Percentiles rank a stretch among this genome's conserved stretches.
phyloP scores from a whole-genome alignment of 2,113 vertebrate genomes.

The Cryptotis parvus region DNA sequence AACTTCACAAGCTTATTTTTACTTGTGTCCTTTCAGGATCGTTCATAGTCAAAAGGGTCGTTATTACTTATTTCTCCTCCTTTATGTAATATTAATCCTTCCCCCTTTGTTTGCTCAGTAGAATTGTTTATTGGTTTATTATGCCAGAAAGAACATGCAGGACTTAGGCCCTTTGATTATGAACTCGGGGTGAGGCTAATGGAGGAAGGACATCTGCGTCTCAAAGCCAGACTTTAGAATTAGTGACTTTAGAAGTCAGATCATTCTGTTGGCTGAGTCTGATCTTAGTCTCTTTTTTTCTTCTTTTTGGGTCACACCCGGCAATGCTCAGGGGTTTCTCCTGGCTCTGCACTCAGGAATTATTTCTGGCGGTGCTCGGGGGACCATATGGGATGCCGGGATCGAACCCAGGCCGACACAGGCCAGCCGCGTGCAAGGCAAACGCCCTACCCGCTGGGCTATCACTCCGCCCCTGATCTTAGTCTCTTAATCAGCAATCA shows the following conservation, averaged over 20 bases:
- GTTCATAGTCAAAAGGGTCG: neutral
- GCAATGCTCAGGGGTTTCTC: no score
- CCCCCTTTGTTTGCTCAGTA: neutral
- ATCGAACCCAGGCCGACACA: no score
- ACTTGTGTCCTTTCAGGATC: neutral
- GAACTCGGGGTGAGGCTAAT: neutral
- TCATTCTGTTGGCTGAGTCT: neutral
- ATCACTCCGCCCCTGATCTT: neutral
- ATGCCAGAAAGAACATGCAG: neutral
- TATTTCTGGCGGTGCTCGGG: no score
- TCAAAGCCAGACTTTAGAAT: neutral
- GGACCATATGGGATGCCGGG: no score
- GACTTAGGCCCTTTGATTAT: neutral
- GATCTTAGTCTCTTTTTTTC: no score
- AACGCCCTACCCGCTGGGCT: no score
- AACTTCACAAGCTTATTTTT: neutral
- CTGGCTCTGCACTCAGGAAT: no score
- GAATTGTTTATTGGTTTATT: neutral
- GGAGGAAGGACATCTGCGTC: conserved; percentile 1
- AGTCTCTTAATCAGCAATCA: neutral
- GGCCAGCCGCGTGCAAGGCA: no score
- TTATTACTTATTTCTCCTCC: conserved; percentile 42
- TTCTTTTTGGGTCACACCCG: no score
- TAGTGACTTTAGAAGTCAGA: conserved; percentile 20
- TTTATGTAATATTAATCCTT: neutral